Percentiles rank a stretch among this genome's conserved stretches.
Conservation (phyloP, 2,113 vertebrate species). For the Chlorodrepanis virens region DNA sequence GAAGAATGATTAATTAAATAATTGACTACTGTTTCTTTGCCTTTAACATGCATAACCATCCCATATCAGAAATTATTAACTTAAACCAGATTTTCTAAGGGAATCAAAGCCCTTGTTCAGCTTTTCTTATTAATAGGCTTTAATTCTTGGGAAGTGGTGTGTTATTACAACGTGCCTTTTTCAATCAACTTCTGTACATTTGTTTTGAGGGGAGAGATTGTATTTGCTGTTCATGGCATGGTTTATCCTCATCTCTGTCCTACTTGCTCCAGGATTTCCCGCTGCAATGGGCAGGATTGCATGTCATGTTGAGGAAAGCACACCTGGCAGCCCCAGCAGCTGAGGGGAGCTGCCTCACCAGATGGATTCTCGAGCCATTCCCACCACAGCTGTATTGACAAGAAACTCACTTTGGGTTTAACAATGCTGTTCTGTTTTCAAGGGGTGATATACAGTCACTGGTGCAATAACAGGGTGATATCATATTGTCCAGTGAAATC, state of each 20-base stretch:
- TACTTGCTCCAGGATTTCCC: not conserved
- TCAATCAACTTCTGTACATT: not conserved
- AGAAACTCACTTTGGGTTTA: conserved; percentile 3
- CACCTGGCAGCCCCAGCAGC: not conserved
- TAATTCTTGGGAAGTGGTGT: not conserved
- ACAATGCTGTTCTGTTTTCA: conserved; percentile 6
- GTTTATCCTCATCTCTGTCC: not conserved
- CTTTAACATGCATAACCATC: not conserved
- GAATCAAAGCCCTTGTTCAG: not conserved
- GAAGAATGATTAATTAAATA: not conserved
- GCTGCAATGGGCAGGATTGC: not conserved
- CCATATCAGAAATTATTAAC: not conserved
- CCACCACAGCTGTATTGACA: conserved; percentile 42
- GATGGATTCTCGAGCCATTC: conserved; percentile 3
- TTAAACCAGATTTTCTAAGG: not conserved
- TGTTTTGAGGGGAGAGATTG: not conserved
- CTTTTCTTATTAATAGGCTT: not conserved
- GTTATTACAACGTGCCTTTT: not conserved
- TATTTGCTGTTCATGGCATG: not conserved
- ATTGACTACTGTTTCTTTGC: not conserved
- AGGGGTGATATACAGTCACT: conserved; percentile 1
- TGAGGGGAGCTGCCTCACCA: conserved; percentile 1
- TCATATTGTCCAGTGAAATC: conserved; percentile 45
- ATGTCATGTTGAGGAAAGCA: not conserved
- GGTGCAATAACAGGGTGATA: conserved; percentile 47